These are phyloP conservation scores for Micrasema minimum DNA, from an alignment of 1,140 invertebrate genomes.

Conservation along the genomic window DNA sequence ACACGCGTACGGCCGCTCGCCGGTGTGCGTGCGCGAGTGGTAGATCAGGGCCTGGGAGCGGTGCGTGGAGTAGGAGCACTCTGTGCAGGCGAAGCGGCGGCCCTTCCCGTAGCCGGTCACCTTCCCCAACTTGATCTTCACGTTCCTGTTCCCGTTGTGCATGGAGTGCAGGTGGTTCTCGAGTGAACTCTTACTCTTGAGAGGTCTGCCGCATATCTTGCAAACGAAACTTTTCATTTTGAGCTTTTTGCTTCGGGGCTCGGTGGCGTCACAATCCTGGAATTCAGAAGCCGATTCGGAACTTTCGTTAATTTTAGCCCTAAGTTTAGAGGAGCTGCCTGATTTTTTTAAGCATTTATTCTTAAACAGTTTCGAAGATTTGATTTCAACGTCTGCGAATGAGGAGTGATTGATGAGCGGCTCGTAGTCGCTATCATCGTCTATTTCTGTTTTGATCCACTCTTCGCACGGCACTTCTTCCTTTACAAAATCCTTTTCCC, in stretches of 20 bases:
- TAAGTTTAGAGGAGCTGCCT: neutral
- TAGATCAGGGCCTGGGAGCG: conserved; percentile 63
- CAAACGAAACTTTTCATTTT: conserved; percentile 30
- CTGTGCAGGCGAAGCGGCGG: conserved; percentile 59
- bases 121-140: conserved; percentile 37
- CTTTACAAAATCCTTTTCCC: neutral
- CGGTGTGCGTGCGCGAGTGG: conserved; percentile 67
- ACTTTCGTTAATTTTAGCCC: neutral
- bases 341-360: neutral
- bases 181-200: conserved; percentile 30
- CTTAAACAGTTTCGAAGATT: neutral
- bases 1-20: conserved; percentile 65
- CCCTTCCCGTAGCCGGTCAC: conserved; percentile 57
- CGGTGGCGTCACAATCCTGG: neutral
- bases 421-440: neutral
- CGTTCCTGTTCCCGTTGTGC: conserved; percentile 53
- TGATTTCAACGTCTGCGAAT: neutral
- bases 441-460: conserved; percentile 12
- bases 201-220: conserved; percentile 35
- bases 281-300: neutral
- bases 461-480: neutral
- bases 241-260: neutral
- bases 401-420: neutral
- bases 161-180: conserved; percentile 33
- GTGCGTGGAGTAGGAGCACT: conserved; percentile 61